These are phyloP conservation scores for Epizoanthus stellaris DNA, from an alignment of 92 coral and sea anemone species.

Conservation along the genomic window DNA sequence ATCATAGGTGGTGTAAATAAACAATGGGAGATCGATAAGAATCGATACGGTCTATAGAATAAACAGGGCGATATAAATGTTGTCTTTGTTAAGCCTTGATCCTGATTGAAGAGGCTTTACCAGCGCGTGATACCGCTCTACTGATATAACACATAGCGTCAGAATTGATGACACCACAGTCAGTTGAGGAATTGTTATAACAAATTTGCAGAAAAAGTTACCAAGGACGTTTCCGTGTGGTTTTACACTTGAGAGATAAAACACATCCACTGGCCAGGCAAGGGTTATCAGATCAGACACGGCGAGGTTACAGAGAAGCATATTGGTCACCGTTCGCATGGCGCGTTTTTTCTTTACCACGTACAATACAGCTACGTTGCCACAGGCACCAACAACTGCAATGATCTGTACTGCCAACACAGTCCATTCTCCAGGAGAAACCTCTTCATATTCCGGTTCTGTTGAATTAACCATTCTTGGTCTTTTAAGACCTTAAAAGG, in stretches of 20 bases:
- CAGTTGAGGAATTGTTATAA: background rate
- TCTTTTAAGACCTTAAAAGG: no score
- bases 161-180: background rate
- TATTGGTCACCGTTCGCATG: background rate
- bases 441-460: no score
- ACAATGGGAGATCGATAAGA: background rate
- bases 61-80: background rate
- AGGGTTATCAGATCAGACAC: background rate
- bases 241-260: background rate
- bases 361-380: background rate
- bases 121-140: background rate
- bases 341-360: background rate
- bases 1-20: background rate
- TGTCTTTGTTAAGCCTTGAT: background rate
- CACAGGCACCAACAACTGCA: background rate
- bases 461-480: no score
- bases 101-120: background rate
- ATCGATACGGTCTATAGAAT: background rate
- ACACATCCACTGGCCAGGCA: background rate
- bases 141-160: background rate
- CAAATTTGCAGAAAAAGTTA: background rate
- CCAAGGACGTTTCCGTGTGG: background rate
- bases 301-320: background rate
- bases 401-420: background rate
- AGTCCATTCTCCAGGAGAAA: no score